Base-by-base conservation (phyloP, 2,797 vertebrate species). In the Gymnopithys bicolor region DNA sequence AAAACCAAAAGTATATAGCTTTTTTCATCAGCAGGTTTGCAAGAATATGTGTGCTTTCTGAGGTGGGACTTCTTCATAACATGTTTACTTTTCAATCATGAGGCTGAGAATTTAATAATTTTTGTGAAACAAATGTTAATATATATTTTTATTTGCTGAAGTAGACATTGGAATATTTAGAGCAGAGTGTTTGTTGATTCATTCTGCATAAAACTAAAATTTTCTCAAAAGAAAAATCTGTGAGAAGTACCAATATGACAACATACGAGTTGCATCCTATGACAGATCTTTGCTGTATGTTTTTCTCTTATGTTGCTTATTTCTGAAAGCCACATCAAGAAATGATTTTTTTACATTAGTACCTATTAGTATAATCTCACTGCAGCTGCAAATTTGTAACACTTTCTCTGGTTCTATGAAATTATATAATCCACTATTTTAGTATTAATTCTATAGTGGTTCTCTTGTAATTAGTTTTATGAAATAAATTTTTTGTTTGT, bases 211-310 rank as follows among this genome's bases (percentile, higher is more conserved):
- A 84, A 91, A 93, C 4, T 73, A 23, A 87, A 75, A 35, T 68
- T 53, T n/a, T 30, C 49, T 88, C 24, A 68, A 24, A 81, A 84
- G 30, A 83, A 81, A 83, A 84, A 63, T 52, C 22, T 55, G 8
- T 53, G 33, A 70, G 33, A 85, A 77, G 86, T 37, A 49, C 0
- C 0, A 75, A 43, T 11, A 53, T 24, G 21, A 78, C 23, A 64
- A 49, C 0, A 0, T 11, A 30, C 5, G 11, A 68, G 3, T 28
- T 64, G 3, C 13, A 37, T 39, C 32, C 27, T 74, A 13, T 81
- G 19, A 3, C 64, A 41, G 22, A 53, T 17, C 3, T 64, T 53
- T 71, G 25, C 8, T 30, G 2, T 19, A 62, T 28, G 3, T 27
- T 62, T 82, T 92, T 89, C 27, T 49, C 5, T 46, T 27, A 66